These are phyloP conservation scores for Galemys pyrenaicus DNA, from an alignment of 2,113 vertebrate species.

Conservation along the genomic window DNA sequence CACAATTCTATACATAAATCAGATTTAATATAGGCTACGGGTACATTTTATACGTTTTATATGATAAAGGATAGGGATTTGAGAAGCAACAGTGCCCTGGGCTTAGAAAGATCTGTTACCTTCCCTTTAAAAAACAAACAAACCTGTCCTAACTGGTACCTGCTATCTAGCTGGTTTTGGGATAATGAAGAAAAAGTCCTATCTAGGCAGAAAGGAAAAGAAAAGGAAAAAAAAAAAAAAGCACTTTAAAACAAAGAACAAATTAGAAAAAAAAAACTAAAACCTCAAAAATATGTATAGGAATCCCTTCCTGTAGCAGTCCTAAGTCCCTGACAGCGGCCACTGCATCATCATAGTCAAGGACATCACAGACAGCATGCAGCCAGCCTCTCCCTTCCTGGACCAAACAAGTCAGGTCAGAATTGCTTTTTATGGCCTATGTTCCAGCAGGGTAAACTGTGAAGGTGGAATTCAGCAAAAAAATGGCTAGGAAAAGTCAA, in stretches of 20 bases:
- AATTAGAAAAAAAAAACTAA: background rate
- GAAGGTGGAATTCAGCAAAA: background rate
- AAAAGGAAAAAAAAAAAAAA: too few relatives aligned
- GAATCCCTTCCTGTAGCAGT: background rate
- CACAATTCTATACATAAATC: background rate
- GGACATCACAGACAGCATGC: too few relatives aligned
- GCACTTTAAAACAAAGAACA: background rate
- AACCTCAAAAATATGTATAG: background rate
- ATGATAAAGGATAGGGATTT: background rate
- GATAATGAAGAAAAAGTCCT: background rate
- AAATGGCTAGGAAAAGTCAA: background rate
- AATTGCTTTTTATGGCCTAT: background rate
- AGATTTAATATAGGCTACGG: background rate
- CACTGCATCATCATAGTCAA: background rate
- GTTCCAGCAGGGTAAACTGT: background rate
- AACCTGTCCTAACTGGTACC: background rate
- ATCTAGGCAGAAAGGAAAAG: background rate
- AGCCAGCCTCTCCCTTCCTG: too few relatives aligned
- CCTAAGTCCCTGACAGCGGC: background rate
- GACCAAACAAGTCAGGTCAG: background rate
- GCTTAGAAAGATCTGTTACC: slow-evolving; percentile 17
- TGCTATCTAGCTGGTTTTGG: background rate
- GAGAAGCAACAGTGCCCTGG: slow-evolving; percentile 10
- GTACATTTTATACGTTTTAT: background rate
- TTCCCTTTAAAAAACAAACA: background rate